A percentile compares a stretch with the other conserved stretches of the same genome.
phyloP scores from a whole-genome alignment of 2,113 vertebrate genomes.

The Equus przewalskii region DNA sequence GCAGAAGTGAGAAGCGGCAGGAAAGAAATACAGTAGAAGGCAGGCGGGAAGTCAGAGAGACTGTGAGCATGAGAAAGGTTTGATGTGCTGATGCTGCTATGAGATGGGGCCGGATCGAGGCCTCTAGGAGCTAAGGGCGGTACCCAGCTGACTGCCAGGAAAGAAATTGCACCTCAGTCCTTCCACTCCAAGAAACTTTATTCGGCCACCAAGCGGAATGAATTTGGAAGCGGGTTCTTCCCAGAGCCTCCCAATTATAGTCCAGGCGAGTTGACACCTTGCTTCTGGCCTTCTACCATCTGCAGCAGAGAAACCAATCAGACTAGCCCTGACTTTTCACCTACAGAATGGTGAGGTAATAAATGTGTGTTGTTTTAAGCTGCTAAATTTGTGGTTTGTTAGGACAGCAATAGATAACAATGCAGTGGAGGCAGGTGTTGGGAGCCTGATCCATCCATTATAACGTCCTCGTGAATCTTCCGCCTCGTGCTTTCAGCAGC shows the following conservation, averaged over 20 bases:
- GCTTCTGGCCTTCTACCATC: not conserved
- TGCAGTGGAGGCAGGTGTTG: not conserved
- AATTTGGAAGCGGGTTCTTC: not conserved
- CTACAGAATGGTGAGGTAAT: not conserved
- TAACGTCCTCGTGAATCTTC: not conserved
- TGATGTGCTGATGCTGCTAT: not conserved
- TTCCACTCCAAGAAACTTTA: not conserved
- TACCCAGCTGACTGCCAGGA: not conserved
- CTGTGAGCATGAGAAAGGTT: accelerated
- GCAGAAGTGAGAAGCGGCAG: not conserved
- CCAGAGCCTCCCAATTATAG: accelerated
- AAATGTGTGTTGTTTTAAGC: not conserved
- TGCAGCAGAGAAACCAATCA: not conserved
- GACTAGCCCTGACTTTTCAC: not conserved
- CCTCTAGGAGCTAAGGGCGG: not conserved
- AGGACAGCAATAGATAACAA: not conserved
- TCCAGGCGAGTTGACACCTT: not conserved
- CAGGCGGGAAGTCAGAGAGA: not conserved
- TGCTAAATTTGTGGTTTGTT: not conserved
- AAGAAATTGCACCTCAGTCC: not conserved
- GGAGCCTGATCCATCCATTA: no score
- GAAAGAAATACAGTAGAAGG: not conserved
- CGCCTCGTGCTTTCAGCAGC: not conserved
- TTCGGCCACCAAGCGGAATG: not conserved
- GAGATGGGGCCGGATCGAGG: accelerated